A percentile compares a stretch with the other conserved stretches of the same genome.
Evolutionary conservation across 53 echinoderm and acorn worm genomes (phyloP).

Genomic region (Temnopleurus reevesii): DNA sequence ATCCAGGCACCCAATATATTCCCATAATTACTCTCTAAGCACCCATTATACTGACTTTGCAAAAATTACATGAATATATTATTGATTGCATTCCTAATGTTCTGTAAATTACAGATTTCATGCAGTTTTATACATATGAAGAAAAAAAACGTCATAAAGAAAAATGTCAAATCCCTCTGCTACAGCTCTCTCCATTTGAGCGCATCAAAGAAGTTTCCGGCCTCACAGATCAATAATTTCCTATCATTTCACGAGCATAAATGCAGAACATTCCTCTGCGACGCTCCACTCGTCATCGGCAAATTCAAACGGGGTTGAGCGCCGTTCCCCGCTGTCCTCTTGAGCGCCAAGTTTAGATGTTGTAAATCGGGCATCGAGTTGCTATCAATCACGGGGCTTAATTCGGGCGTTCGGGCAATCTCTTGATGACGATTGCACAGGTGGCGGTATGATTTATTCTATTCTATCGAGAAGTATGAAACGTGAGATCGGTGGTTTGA

Average conservation of each 20-base stretch:
- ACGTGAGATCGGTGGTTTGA: background rate
- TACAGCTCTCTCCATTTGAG: background rate
- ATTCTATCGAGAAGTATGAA: background rate
- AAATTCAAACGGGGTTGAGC: background rate
- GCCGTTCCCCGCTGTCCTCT: background rate
- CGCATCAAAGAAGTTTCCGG: background rate
- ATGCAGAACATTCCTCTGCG: background rate
- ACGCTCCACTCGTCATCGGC: background rate
- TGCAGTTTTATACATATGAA: too few species aligned
- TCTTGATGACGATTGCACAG: background rate
- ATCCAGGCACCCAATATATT: too few species aligned
- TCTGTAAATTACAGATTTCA: background rate
- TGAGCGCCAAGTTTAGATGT: background rate
- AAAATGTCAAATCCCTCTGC: background rate
- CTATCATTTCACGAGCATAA: background rate
- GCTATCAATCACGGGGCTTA: background rate
- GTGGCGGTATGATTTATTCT: background rate
- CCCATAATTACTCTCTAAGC: too few species aligned
- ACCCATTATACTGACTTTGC: too few species aligned
- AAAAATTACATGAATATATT: background rate
- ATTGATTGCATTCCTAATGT: background rate
- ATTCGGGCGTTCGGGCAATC: background rate
- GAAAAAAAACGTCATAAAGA: background rate
- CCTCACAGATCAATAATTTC: background rate
- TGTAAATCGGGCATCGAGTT: background rate